Conservation (phyloP, 2,888 invertebrate species). For the Darwinula stevensoni region DNA sequence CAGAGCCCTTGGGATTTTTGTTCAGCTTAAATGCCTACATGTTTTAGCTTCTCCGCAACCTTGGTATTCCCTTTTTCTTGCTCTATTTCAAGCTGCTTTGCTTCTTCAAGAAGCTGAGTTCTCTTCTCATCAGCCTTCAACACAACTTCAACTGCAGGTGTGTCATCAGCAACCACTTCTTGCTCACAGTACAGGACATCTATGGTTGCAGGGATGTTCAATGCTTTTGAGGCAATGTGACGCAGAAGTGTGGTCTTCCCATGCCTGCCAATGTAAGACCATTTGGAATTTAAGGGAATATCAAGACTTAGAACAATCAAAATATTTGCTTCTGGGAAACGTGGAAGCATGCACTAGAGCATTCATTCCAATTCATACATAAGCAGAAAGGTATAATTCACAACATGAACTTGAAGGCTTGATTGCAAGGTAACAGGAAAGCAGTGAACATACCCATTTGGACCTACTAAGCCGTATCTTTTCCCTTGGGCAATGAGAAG, state of each 20-base stretch:
- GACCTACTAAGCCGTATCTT: conserved; percentile 89
- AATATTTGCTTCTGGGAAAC: not conserved
- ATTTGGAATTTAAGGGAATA: conserved; percentile 6
- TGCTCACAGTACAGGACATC: conserved; percentile 91
- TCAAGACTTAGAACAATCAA: conserved; percentile 3
- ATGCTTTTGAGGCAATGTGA: conserved; percentile 64
- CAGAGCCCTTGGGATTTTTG: not conserved
- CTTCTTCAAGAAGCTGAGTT: conserved; percentile 45
- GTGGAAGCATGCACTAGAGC: not conserved
- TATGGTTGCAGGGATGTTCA: conserved; percentile 82
- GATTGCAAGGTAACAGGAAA: too few relatives aligned
- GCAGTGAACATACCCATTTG: conserved; percentile 77
- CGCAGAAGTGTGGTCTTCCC: conserved; percentile 89
- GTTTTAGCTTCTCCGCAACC: conserved; percentile 48
- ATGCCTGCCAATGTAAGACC: conserved; percentile 31
- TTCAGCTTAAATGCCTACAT: conserved; percentile 16
- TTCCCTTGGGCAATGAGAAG: conserved; percentile 72
- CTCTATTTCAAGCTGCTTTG: conserved; percentile 43
- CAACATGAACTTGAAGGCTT: too few relatives aligned
- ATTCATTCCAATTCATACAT: conserved; percentile 6
- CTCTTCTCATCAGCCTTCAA: conserved; percentile 76
- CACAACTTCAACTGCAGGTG: conserved; percentile 72
- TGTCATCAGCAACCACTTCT: conserved; percentile 84
- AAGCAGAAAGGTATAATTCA: too few relatives aligned
- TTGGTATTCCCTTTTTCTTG: conserved; percentile 34